Percentiles rank a stretch among this genome's conserved stretches.
Evolutionary conservation across 2,113 vertebrate species (phyloP).

Genomic region (Pachypanchax playfairii): DNA sequence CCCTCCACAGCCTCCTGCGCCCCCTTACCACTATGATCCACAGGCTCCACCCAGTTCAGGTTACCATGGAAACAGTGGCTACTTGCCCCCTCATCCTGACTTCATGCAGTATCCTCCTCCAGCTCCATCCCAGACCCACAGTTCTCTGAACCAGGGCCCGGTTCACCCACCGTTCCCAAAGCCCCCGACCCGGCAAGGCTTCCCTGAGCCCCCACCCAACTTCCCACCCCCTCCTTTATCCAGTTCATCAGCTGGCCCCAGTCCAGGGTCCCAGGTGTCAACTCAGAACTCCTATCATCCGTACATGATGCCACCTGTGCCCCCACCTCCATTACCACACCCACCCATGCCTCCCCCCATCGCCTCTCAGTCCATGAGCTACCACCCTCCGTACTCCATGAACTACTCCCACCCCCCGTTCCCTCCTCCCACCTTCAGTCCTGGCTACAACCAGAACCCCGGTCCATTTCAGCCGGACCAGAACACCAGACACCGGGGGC

Average conservation of each 20-base stretch:
- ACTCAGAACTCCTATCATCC: conserved; percentile 86
- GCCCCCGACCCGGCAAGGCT: conserved; percentile 85
- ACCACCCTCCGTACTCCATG: conserved; percentile 86
- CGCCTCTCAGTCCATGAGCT: conserved; percentile 83
- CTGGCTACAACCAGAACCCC: conserved; percentile 80
- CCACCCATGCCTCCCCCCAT: conserved; percentile 82
- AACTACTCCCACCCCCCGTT: conserved; percentile 82
- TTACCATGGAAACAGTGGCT: conserved; percentile 83
- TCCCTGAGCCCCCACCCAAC: conserved; percentile 86
- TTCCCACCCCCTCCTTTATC: conserved; percentile 89
- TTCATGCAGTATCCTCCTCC: conserved; percentile 90
- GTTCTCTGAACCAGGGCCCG: conserved; percentile 83
- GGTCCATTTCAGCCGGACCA: conserved; percentile 76
- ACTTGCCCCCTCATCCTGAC: conserved; percentile 86
- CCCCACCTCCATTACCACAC: conserved; percentile 79
- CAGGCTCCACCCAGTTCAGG: conserved; percentile 76
- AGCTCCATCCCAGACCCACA: conserved; percentile 78
- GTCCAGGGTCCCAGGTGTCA: conserved; percentile 68
- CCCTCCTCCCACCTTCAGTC: conserved; percentile 82
- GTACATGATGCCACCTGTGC: conserved; percentile 86
- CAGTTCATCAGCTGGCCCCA: conserved; percentile 70
- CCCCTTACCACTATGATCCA: conserved; percentile 88
- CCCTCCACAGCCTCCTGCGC: conserved; percentile 82
- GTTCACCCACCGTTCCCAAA: conserved; percentile 84
- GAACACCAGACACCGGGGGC: conserved; percentile 79